These are phyloP conservation scores for Myocastor coypus DNA, from an alignment of 2,113 vertebrate species.

Conservation along the genomic window DNA sequence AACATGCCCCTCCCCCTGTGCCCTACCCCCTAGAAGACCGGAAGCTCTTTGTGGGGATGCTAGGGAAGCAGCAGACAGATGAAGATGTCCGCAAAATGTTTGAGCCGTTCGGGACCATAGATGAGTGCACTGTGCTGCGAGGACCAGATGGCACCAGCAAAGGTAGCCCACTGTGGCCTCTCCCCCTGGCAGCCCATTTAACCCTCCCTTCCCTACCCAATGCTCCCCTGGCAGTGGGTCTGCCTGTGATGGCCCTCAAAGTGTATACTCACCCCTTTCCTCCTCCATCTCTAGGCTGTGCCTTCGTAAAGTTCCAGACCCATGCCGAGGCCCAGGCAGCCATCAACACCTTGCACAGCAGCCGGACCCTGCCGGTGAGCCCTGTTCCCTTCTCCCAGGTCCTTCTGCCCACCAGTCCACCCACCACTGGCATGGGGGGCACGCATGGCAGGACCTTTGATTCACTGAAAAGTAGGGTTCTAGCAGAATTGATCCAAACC, in stretches of 20 bases:
- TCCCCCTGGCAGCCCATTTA: fast-evolving
- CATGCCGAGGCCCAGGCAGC: slow-evolving; percentile 95
- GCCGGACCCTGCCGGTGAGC: slow-evolving; percentile 93
- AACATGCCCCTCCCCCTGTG: neutral
- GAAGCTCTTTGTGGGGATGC: slow-evolving; percentile 97
- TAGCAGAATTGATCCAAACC: neutral
- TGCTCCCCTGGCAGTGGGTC: neutral
- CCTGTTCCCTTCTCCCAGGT: fast-evolving
- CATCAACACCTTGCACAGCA: slow-evolving; percentile 94
- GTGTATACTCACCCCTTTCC: neutral
- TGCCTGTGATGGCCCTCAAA: fast-evolving
- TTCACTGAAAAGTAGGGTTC: neutral
- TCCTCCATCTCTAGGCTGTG: slow-evolving; percentile 87
- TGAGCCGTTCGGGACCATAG: slow-evolving; percentile 94
- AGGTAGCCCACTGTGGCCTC: slow-evolving; percentile 81
- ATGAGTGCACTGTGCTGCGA: slow-evolving; percentile 95
- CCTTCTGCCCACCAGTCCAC: neutral
- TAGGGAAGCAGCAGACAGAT: slow-evolving; percentile 96
- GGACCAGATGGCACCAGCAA: slow-evolving; percentile 96
- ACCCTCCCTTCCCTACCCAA: neutral
- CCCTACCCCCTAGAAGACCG: slow-evolving; percentile 91
- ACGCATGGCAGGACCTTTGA: neutral
- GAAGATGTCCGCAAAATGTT: slow-evolving; percentile 96
- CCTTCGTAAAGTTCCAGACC: slow-evolving; percentile 95
- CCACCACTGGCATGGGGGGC: neutral